A percentile compares a stretch with the other conserved stretches of the same genome.
Evolutionary conservation across 2,888 invertebrate species (phyloP).

Genomic region (Cosmia trapezina): DNA sequence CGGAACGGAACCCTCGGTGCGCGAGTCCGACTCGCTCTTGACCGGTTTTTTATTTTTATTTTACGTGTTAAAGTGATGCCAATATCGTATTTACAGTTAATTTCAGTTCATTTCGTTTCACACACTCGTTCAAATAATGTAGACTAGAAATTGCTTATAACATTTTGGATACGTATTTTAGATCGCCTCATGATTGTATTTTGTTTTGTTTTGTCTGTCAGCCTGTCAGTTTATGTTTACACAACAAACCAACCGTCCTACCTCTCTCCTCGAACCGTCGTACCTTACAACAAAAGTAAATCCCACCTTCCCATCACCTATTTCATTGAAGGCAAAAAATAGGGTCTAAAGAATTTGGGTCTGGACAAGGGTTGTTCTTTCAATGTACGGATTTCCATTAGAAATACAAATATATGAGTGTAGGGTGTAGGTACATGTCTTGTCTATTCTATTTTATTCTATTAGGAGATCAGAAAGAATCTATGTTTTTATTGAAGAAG

Average conservation of each 20-base stretch:
- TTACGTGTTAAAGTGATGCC: too few relatives aligned
- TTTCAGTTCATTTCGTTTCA: too few relatives aligned
- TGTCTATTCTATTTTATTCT: slow-evolving; percentile 34
- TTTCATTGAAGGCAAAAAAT: slow-evolving; percentile 10
- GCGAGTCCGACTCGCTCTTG: too few relatives aligned
- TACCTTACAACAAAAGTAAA: slow-evolving; percentile 16
- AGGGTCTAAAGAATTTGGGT: slow-evolving; percentile 33
- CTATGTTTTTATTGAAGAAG: slow-evolving; percentile 35
- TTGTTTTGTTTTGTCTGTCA: background rate
- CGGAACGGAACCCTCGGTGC: too few relatives aligned
- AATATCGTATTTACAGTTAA: too few relatives aligned
- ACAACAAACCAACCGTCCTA: background rate
- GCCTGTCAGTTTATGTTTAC: background rate
- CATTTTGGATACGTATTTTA: background rate
- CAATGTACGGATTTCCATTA: slow-evolving; percentile 55
- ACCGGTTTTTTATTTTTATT: too few relatives aligned
- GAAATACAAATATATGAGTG: slow-evolving; percentile 37
- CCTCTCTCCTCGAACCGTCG: too few relatives aligned
- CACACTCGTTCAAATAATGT: too few relatives aligned
- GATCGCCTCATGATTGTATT: background rate
- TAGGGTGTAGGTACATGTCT: too few relatives aligned
- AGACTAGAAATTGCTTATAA: too few relatives aligned
- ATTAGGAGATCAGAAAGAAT: slow-evolving; percentile 19
- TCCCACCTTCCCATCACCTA: slow-evolving; percentile 16
- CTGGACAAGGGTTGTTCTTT: slow-evolving; percentile 49